A percentile compares a stretch with the other conserved stretches of the same genome.
Evolutionary conservation across 2,797 vertebrate genomes (phyloP).

Genomic region (Syndactyla subalaris): DNA sequence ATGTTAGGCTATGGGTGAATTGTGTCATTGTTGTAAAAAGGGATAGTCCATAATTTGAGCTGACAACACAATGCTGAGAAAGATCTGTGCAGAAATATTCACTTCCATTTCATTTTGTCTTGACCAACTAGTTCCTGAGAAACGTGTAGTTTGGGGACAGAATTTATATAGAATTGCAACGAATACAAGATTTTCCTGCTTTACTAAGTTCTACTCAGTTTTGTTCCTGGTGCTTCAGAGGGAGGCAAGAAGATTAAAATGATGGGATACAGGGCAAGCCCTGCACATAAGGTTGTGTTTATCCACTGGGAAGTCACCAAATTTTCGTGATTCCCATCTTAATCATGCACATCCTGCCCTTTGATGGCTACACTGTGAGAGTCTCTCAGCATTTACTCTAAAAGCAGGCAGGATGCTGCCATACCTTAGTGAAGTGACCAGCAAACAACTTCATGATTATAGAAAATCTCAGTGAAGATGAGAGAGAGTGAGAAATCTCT

Average conservation of each 20-base stretch:
- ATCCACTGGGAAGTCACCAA: not conserved
- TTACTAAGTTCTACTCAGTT: not conserved
- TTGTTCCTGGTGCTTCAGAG: not conserved
- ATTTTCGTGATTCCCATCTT: not conserved
- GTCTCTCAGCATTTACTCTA: not conserved
- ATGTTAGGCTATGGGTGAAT: not conserved
- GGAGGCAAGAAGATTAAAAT: not conserved
- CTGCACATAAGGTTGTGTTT: not conserved
- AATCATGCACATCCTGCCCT: not conserved
- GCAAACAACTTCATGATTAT: not conserved
- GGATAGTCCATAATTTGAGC: not conserved
- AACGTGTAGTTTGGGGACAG: not conserved
- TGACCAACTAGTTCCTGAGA: not conserved
- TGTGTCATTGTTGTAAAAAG: not conserved
- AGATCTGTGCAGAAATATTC: not conserved
- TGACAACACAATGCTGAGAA: not conserved
- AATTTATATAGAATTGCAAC: not conserved
- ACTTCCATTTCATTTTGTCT: not conserved
- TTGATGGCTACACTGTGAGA: not conserved
- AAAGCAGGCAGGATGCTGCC: not conserved
- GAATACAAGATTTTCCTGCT: not conserved
- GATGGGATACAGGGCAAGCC: not conserved
- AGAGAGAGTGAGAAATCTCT: not conserved
- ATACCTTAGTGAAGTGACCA: not conserved
- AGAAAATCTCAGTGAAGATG: not conserved